A percentile compares a stretch with the other conserved stretches of the same genome.
Conservation (phyloP, 2,797 vertebrate species). For the Sebastes diploproa region DNA sequence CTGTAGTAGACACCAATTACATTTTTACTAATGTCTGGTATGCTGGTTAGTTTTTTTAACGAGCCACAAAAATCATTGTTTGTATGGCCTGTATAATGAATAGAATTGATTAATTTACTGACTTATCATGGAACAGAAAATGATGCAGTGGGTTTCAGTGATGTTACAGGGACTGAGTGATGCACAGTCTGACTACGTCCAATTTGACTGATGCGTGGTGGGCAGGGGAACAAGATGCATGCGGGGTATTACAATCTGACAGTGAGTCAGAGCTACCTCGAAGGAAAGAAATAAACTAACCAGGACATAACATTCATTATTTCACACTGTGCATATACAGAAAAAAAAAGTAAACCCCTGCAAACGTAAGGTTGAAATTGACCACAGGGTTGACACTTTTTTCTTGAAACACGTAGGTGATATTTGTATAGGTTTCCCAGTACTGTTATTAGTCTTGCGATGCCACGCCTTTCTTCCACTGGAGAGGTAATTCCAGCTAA, state of each 20-base stretch:
- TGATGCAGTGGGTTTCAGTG: neutral
- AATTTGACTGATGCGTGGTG: constrained; percentile 1
- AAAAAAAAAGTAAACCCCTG: neutral
- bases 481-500: neutral
- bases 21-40: neutral
- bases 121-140: neutral
- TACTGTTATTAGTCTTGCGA: rapidly evolving
- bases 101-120: neutral
- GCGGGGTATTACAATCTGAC: neutral
- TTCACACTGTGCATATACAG: neutral
- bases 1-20: neutral
- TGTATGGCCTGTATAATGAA: neutral
- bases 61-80: neutral
- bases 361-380: neutral
- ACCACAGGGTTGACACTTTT: neutral
- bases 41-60: too few relatives aligned
- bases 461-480: neutral
- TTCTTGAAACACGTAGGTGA: neutral
- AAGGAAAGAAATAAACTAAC: neutral
- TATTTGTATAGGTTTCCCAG: neutral
- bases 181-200: neutral
- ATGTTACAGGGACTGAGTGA: neutral
- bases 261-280: neutral
- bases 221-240: neutral
- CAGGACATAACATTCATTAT: neutral